Conservation (phyloP, 2,888 invertebrate species). For the Agrochola lychnidis region DNA sequence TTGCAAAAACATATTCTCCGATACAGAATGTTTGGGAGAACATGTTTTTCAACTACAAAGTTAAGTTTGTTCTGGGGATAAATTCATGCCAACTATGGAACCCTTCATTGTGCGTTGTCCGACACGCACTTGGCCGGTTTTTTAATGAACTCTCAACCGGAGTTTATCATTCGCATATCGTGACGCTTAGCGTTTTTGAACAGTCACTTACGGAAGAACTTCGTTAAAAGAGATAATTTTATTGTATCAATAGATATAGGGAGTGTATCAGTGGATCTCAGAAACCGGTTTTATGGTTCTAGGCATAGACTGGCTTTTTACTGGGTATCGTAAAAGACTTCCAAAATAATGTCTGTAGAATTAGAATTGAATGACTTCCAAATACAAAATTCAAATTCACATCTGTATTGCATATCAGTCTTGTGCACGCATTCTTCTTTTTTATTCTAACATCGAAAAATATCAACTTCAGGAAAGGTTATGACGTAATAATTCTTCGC, state of each 20-base stretch:
- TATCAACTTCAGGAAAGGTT: slow-evolving; percentile 7
- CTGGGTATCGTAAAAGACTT: background rate
- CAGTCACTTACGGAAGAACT: background rate
- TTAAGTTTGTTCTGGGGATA: too few relatives aligned
- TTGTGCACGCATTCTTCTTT: too few relatives aligned
- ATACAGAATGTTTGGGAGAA: too few relatives aligned
- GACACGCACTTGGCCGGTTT: too few relatives aligned
- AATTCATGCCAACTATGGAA: too few relatives aligned
- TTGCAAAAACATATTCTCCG: too few relatives aligned
- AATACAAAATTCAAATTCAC: background rate
- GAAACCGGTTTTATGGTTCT: background rate
- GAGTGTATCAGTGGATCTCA: background rate
- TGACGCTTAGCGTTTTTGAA: background rate
- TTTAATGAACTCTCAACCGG: background rate
- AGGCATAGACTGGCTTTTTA: background rate
- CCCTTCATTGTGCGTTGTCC: too few relatives aligned
- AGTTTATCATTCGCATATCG: background rate
- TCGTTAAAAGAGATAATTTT: background rate
- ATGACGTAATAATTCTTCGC: slow-evolving; percentile 35
- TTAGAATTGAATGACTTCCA: background rate
- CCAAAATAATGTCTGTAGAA: background rate
- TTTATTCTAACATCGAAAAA: background rate
- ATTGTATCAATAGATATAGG: background rate
- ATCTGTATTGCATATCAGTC: background rate
- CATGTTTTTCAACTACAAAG: too few relatives aligned